phyloP scores from a whole-genome alignment of 2,113 vertebrate genomes.

The Alces alces region DNA sequence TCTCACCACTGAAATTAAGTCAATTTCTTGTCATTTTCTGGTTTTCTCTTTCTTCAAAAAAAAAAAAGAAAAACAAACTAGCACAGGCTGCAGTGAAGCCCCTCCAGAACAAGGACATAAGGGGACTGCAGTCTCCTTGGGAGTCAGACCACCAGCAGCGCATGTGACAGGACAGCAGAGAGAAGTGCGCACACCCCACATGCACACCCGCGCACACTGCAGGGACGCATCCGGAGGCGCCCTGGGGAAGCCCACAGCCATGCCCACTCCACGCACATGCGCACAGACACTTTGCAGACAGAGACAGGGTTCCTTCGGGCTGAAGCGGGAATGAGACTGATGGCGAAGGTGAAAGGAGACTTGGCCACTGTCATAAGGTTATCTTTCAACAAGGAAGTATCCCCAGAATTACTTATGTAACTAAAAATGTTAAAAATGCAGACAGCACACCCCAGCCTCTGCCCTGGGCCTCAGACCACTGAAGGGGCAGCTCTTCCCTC shows the following conservation, averaged over 20 bases:
- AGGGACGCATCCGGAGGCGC: neutral
- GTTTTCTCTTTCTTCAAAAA: neutral
- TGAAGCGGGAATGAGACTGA: neutral
- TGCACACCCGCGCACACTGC: too few species aligned
- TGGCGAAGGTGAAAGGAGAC: neutral
- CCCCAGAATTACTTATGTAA: neutral
- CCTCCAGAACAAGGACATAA: neutral
- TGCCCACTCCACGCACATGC: accelerated
- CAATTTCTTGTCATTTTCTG: neutral
- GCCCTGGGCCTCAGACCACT: neutral
- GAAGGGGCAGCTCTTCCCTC: neutral
- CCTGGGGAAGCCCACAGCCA: neutral
- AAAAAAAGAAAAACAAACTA: too few species aligned
- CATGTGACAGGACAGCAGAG: too few species aligned
- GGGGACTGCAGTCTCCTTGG: neutral
- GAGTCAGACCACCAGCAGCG: neutral
- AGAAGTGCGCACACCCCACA: accelerated
- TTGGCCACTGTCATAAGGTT: accelerated
- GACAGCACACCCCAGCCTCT: neutral
- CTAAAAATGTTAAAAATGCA: neutral
- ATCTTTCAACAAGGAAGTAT: neutral
- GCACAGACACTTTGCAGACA: accelerated
- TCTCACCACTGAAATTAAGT: neutral
- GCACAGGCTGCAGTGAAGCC: neutral
- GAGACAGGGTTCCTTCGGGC: accelerated